phyloP scores from a whole-genome alignment of 30 jellyfish, hydroid and myxozoan species.

The Aurelia coerulea region DNA sequence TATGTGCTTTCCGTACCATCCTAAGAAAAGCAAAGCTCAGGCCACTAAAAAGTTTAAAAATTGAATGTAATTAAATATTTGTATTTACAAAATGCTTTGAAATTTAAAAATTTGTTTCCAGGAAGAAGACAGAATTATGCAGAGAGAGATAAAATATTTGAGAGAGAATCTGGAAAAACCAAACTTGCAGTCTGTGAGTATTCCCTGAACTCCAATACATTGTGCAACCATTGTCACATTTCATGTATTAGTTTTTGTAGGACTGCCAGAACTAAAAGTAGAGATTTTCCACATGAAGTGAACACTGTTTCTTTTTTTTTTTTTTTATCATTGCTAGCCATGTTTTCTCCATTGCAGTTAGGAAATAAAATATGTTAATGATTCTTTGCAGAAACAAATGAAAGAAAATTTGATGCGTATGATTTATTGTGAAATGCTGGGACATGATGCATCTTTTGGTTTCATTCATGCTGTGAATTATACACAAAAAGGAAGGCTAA shows the following conservation, averaged over 20 bases:
- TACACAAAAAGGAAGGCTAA: conserved; percentile 74
- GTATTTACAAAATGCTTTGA: neutral
- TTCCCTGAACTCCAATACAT: too few species aligned
- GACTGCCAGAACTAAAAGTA: too few species aligned
- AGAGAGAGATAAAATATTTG: conserved; percentile 44
- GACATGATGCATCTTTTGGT: conserved; percentile 94
- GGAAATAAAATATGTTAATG: neutral
- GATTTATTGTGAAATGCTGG: conserved; percentile 92
- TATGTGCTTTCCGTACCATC: too few species aligned
- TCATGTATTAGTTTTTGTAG: too few species aligned
- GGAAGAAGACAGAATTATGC: conserved; percentile 81
- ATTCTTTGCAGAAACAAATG: conserved; percentile 74
- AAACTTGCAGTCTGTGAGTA: neutral
- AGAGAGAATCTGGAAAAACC: conserved; percentile 64
- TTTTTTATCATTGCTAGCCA: too few species aligned
- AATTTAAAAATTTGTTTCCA: neutral
- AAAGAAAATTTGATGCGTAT: conserved; percentile 83
- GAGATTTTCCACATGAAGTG: too few species aligned
- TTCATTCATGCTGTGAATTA: conserved; percentile 88
- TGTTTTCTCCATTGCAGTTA: too few species aligned
- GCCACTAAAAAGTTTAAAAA: too few species aligned
- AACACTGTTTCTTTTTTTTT: too few species aligned
- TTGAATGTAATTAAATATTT: neutral
- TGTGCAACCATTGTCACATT: too few species aligned
- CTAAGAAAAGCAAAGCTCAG: too few species aligned